Evolutionary conservation across 2,888 invertebrate genomes (phyloP).

Genomic region (Drosophila conformis): DNA sequence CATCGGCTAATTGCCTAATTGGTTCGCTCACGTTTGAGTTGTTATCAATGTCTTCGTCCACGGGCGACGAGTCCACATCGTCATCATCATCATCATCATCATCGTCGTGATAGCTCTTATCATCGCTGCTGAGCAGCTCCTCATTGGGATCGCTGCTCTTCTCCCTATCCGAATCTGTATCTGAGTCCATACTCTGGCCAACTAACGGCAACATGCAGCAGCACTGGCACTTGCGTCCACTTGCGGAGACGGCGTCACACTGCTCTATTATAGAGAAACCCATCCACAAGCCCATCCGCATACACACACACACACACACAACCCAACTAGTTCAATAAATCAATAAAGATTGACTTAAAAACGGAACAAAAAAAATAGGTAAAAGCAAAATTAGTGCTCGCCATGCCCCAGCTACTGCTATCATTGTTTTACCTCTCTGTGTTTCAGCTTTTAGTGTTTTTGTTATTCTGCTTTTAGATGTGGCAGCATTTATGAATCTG

Average conservation of each 20-base stretch:
- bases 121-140: conserved; percentile 68
- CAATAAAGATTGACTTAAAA: conserved; percentile 72
- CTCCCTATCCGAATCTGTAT: conserved; percentile 62
- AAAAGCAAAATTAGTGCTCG: conserved; percentile 45
- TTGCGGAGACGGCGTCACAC: conserved; percentile 30
- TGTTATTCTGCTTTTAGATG: conserved; percentile 11
- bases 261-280: conserved; percentile 33
- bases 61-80: conserved; percentile 42
- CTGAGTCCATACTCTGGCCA: conserved; percentile 50
- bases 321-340: conserved; percentile 58
- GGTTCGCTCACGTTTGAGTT: conserved; percentile 22
- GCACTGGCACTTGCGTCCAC: conserved; percentile 24
- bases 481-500: conserved; percentile 16
- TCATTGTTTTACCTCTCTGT: not conserved
- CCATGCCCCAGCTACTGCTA: not conserved
- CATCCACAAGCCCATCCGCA: conserved; percentile 20
- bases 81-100: conserved; percentile 1
- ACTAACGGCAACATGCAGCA: conserved; percentile 5
- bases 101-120: conserved; percentile 67
- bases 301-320: conserved; percentile 1
- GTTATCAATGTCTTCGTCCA: conserved; percentile 15
- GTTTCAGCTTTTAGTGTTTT: conserved; percentile 10
- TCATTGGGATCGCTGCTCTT: conserved; percentile 75
- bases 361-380: conserved; percentile 5
- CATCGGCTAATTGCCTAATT: conserved; percentile 35